Conservation (phyloP, 2,888 invertebrate genomes). For the Dynastes maya region DNA sequence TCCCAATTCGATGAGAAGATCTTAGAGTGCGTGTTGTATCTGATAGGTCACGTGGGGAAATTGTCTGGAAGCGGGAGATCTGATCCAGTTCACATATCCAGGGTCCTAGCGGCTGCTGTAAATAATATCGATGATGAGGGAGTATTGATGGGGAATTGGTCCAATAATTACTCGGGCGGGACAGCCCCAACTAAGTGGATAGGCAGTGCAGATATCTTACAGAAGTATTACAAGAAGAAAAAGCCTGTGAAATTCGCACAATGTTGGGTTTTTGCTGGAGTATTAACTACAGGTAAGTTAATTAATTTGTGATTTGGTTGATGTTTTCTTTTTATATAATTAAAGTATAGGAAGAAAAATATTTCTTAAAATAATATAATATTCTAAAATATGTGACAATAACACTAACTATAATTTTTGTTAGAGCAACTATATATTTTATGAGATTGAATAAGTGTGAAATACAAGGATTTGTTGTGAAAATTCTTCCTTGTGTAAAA, state of each 20-base stretch:
- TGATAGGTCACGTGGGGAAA: constrained; percentile 82
- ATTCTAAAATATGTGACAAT: neutral
- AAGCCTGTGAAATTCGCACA: constrained; percentile 95
- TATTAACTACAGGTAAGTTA: constrained; percentile 83
- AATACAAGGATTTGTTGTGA: no score
- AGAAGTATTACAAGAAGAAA: constrained; percentile 86
- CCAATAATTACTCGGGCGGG: constrained; percentile 88
- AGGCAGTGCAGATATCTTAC: constrained; percentile 89
- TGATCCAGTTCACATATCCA: constrained; percentile 84
- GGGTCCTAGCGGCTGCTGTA: constrained; percentile 90
- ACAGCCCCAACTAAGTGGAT: constrained; percentile 92
- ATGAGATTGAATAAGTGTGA: no score
- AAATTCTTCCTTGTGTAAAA: no score
- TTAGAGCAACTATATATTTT: no score
- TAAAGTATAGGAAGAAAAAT: no score
- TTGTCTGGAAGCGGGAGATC: constrained; percentile 75
- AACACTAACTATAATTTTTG: neutral
- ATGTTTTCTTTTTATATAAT: no score
- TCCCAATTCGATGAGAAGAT: constrained; percentile 91
- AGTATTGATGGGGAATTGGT: constrained; percentile 90
- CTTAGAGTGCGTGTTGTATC: constrained; percentile 84
- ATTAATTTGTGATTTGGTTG: neutral
- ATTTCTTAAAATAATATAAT: no score
- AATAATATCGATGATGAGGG: constrained; percentile 92
- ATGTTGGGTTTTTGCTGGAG: constrained; percentile 96